phyloP scores from a whole-genome alignment of 2,113 vertebrate species.

The Ovibos moschatus region DNA sequence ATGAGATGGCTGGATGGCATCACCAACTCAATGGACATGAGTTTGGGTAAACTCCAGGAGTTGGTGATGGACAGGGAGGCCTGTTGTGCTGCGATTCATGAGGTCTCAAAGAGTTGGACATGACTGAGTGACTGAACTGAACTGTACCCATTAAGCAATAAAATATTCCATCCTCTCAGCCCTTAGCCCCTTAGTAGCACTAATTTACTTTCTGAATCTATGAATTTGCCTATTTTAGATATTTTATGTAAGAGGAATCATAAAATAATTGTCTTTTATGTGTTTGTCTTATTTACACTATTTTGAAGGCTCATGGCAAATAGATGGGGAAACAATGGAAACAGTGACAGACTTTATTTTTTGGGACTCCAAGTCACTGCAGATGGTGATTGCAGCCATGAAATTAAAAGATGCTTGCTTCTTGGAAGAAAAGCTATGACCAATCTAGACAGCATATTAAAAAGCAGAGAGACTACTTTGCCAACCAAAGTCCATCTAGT shows the following conservation, averaged over 20 bases:
- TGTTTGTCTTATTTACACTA: not conserved
- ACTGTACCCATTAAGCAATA: not conserved
- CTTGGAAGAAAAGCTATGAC: not conserved
- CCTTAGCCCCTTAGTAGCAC: not conserved
- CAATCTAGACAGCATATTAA: not conserved
- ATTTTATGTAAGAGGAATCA: not conserved
- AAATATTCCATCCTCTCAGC: not conserved
- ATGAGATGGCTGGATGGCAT: too few relatives aligned
- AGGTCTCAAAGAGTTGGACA: too few relatives aligned
- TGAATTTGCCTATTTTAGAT: not conserved
- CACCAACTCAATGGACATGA: too few relatives aligned
- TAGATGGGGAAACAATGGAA: not conserved
- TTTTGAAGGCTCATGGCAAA: not conserved
- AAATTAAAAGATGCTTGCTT: not conserved
- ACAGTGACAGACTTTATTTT: not conserved
- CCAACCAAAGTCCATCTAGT: not conserved
- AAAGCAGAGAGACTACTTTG: not conserved
- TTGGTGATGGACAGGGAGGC: too few relatives aligned
- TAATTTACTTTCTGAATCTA: not conserved
- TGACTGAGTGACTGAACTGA: too few relatives aligned
- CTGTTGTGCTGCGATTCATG: too few relatives aligned
- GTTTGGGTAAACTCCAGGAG: too few relatives aligned
- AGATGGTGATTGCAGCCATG: not conserved
- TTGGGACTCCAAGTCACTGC: not conserved
- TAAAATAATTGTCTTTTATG: not conserved